Percentiles rank a stretch among this genome's conserved stretches.
Conservation (phyloP, 2,113 vertebrate species). For the Ammodytes marinus region DNA sequence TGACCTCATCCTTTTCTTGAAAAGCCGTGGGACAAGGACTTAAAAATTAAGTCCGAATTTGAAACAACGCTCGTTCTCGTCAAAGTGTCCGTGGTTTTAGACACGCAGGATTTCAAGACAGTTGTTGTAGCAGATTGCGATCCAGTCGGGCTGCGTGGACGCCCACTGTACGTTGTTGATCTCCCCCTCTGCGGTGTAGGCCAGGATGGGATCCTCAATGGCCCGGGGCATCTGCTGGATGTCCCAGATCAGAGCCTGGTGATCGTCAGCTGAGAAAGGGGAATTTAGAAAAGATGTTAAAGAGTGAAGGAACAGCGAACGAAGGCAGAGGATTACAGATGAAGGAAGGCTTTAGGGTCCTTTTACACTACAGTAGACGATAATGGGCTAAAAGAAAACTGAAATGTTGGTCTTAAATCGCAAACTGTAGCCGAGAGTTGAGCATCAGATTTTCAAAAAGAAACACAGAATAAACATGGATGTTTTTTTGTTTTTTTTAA, state of each 20-base stretch:
- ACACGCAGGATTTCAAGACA: constrained; percentile 99
- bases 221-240: constrained; percentile 99
- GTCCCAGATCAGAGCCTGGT: constrained; percentile 99
- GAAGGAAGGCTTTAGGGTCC: background rate
- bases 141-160: constrained; percentile 99
- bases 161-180: constrained; percentile 99
- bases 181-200: constrained; percentile 98
- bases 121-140: constrained; percentile 99
- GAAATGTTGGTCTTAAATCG: no score
- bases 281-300: background rate
- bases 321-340: background rate
- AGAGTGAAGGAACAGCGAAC: background rate
- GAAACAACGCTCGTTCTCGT: constrained; percentile 18
- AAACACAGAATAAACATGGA: no score
- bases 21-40: constrained; percentile 22
- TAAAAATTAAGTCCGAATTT: constrained; percentile 50
- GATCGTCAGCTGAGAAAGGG: constrained; percentile 91
- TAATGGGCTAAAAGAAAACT: background rate
- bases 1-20: constrained; percentile 37
- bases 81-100: constrained; percentile 72
- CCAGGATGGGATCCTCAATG: constrained; percentile 98
- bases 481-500: no score
- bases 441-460: no score
- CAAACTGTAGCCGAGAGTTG: no score
- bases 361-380: background rate